Conservation (phyloP, 2,113 vertebrate species). For the Strigops habroptila region DNA sequence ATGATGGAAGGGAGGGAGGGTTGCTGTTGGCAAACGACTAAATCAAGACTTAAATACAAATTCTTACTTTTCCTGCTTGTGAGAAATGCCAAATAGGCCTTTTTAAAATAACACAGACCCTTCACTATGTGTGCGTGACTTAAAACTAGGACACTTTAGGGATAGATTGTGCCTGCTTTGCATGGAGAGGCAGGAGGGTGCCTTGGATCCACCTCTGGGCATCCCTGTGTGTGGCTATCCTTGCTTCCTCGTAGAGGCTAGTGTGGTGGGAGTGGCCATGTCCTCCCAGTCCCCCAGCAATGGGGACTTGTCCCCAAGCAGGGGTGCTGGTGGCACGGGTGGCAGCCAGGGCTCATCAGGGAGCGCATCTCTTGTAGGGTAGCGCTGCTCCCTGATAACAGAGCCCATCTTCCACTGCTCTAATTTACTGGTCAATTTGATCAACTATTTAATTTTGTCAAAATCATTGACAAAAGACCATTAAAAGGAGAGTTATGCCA, state of each 20-base stretch:
- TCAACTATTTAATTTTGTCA: conserved; percentile 40
- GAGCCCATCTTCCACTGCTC: neutral
- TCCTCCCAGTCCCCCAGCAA: neutral
- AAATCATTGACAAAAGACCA: conserved; percentile 23
- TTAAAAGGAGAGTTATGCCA: conserved; percentile 26
- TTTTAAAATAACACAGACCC: neutral
- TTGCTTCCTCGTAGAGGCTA: neutral
- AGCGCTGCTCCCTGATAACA: accelerated
- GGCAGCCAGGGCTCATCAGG: neutral
- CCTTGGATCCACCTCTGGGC: neutral
- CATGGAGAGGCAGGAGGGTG: neutral
- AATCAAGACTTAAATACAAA: neutral
- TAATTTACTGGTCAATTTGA: conserved; percentile 4
- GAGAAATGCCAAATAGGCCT: neutral
- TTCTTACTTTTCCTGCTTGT: neutral
- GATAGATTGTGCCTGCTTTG: neutral
- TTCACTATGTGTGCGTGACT: neutral
- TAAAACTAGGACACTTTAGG: neutral
- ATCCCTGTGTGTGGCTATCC: too few species aligned
- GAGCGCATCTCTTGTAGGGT: accelerated
- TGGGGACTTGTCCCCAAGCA: neutral
- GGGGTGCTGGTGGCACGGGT: neutral
- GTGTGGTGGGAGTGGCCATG: accelerated
- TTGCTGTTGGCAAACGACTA: neutral
- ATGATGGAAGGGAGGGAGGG: neutral